Conservation (phyloP, 2,113 vertebrate species). For the Reinhardtius hippoglossoides region DNA sequence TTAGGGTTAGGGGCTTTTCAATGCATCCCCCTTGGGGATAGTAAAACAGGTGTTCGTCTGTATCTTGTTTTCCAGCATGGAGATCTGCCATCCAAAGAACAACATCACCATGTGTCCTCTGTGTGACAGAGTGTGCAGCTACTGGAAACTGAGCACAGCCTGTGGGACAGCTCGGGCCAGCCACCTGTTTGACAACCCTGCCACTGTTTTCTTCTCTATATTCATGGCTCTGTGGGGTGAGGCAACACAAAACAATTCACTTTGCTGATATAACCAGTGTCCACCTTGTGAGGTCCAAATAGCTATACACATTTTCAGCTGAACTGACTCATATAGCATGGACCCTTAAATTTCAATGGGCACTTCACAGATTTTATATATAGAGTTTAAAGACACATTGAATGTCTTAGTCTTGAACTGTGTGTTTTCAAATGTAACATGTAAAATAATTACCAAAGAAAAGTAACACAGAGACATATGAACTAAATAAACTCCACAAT, state of each 20-base stretch:
- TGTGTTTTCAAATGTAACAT: no score
- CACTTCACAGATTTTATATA: no score
- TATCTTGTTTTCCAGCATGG: slow-evolving; percentile 87
- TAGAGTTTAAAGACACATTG: no score
- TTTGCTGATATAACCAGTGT: background rate
- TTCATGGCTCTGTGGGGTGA: slow-evolving; percentile 99
- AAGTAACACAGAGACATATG: no score
- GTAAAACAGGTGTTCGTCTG: background rate
- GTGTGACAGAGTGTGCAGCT: slow-evolving; percentile 94
- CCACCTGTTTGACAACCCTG: slow-evolving; percentile 97
- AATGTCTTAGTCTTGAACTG: no score
- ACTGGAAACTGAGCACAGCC: slow-evolving; percentile 94
- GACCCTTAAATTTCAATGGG: no score
- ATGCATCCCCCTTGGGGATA: background rate
- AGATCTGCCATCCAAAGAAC: slow-evolving; percentile 92
- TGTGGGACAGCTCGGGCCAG: slow-evolving; percentile 95
- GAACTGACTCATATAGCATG: background rate
- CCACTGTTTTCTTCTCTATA: slow-evolving; percentile 98
- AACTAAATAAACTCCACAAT: no score
- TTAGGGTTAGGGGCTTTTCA: background rate
- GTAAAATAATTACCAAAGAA: no score
- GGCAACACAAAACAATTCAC: slow-evolving; percentile 29
- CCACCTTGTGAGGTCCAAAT: background rate
- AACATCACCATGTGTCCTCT: slow-evolving; percentile 98
- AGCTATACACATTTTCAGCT: background rate